Evolutionary conservation across 2,797 vertebrate species (phyloP), one percentile per base, ranked within the genome.

Genomic region (Pseudochaenichthys georgianus): DNA sequence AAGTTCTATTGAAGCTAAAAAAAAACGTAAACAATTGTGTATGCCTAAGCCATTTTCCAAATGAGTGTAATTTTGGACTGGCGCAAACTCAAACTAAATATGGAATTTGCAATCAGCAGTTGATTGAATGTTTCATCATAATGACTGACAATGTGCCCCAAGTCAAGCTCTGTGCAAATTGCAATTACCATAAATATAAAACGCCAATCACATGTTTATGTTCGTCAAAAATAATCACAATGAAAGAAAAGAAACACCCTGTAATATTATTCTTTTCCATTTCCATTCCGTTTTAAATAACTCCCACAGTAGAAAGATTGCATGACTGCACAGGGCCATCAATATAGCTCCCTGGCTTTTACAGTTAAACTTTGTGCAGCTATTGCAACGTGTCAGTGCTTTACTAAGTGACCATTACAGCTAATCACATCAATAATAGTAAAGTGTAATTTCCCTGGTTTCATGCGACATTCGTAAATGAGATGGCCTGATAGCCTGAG

Each of bases 321-420:
- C 58, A 64, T 71, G 70, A 55, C 54, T 6, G 42, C 47, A 65
- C 51, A 48, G n/a, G 38, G 47, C 48, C 68, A 69, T 85, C 71
- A 80, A 77, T 65, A 78, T 23, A 57, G 59, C 53, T 78, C 43
- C 51, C 61, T 78, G 60, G 38, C 73, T 87, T 70, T 82, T 86
- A 82, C 42, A 81, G 68, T 79, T 68, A 73, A 71, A 78, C 75
- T 82, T 48, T 65, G 72, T 61, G 51, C 61, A 74, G 73, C 74
- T 73, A 66, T 67, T 80, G 63, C 65, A 68, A 82, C 48, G 34
- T 82, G 78, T 81, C 67, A 88, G 63, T 80, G 85, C 78, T 77
- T 85, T 70, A 70, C 79, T 88, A 90, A 90, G 83, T 80, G 84
- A 86, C 84, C 80, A 87, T 92, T 92, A 84, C 52, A 72, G 83